phyloP scores from a whole-genome alignment of 2,797 vertebrate genomes.

The Neopelma chrysocephalum region DNA sequence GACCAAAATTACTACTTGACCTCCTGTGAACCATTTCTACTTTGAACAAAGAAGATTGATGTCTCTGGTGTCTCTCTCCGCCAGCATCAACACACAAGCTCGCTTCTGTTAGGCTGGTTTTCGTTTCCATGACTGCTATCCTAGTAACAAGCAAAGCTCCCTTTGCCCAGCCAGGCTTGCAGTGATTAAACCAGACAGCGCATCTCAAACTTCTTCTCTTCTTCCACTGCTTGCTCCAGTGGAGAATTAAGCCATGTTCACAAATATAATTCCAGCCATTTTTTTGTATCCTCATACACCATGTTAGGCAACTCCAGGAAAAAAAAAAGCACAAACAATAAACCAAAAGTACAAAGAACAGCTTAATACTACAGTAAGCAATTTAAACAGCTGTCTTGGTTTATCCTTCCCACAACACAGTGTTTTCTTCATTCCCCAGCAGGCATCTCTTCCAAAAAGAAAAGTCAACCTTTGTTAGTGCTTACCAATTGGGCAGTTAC shows the following conservation, averaged over 20 bases:
- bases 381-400: constrained; percentile 13
- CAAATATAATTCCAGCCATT: not conserved
- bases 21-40: constrained; percentile 2
- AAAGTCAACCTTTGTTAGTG: constrained; percentile 5
- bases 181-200: not conserved
- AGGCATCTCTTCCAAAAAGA: not conserved
- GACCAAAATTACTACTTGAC: constrained; percentile 9
- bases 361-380: constrained; percentile 1
- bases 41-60: not conserved
- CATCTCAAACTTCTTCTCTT: not conserved
- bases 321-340: not conserved
- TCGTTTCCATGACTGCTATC: not conserved
- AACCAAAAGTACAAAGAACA: constrained; percentile 11
- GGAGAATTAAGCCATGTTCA: not conserved
- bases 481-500: not conserved
- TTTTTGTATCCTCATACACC: not conserved
- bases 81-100: not conserved
- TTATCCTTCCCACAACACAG: not conserved
- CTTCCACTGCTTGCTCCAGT: not conserved
- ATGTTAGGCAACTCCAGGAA: not conserved
- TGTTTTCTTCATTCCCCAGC: not conserved
- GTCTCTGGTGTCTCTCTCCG: not conserved
- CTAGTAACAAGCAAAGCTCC: not conserved
- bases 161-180: not conserved
- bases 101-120: not conserved